These are phyloP conservation scores for Odontophorus gujanensis DNA, from an alignment of 2,113 vertebrate species.

Conservation along the genomic window DNA sequence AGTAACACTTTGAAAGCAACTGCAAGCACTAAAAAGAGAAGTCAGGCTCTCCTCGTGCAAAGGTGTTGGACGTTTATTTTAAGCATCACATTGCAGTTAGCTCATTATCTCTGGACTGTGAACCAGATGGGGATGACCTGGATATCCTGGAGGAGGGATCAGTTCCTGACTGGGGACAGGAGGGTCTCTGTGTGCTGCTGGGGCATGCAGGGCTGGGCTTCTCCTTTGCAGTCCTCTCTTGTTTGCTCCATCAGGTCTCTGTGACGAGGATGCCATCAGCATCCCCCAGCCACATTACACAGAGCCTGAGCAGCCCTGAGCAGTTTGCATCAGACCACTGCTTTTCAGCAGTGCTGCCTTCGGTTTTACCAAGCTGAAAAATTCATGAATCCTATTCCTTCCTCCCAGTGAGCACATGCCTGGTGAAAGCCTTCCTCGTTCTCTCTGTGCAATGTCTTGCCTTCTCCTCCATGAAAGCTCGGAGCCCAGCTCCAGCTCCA, in stretches of 20 bases:
- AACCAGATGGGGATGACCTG: background rate
- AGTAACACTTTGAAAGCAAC: background rate
- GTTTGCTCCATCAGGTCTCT: background rate
- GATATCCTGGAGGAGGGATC: background rate
- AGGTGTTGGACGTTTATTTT: background rate
- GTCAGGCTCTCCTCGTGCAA: background rate
- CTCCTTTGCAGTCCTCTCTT: background rate
- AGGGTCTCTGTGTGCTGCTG: background rate
- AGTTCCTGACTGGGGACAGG: background rate
- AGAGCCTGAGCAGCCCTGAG: background rate
- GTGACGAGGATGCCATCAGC: background rate
- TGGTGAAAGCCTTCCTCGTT: slow-evolving; percentile 10
- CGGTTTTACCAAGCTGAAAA: background rate
- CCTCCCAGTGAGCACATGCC: slow-evolving; percentile 25
- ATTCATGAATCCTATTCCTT: background rate
- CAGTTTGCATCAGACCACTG: background rate
- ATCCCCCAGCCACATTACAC: background rate
- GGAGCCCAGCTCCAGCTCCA: background rate
- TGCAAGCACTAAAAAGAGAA: background rate
- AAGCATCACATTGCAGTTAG: background rate
- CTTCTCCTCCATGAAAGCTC: background rate
- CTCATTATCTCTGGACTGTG: background rate
- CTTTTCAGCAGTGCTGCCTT: background rate
- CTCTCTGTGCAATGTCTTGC: background rate
- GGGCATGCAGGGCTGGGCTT: background rate